These are phyloP conservation scores for Rhopilema esculentum DNA, from an alignment of 30 jellyfish, hydroid and myxozoan species.

Conservation along the genomic window DNA sequence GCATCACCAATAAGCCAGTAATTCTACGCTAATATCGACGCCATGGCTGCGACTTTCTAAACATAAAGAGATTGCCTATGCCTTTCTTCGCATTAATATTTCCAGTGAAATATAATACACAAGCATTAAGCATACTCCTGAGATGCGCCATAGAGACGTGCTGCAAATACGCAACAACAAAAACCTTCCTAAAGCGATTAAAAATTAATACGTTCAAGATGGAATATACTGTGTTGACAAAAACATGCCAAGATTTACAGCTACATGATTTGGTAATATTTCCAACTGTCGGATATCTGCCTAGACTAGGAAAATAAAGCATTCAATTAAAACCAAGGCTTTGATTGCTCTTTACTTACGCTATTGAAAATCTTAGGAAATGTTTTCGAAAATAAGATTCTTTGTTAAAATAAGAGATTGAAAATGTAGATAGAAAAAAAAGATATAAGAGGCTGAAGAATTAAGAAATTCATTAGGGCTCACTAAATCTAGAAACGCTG, in stretches of 20 bases:
- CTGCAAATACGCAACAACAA: not conserved
- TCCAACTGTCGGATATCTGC: too few species aligned
- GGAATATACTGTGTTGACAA: not conserved
- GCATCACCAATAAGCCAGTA: not conserved
- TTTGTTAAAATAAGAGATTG: too few species aligned
- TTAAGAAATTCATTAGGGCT: too few species aligned
- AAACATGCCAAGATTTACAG: not conserved
- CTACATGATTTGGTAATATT: not conserved
- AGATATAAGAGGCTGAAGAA: too few species aligned
- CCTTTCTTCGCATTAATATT: not conserved
- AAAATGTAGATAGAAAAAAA: too few species aligned
- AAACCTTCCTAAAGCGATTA: not conserved
- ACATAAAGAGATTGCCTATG: not conserved
- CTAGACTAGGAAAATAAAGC: too few species aligned
- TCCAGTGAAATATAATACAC: not conserved
- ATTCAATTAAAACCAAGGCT: too few species aligned
- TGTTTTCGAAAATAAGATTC: too few species aligned
- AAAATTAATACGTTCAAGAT: not conserved
- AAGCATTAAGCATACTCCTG: not conserved
- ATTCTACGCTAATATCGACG: not conserved
- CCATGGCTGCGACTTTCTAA: not conserved
- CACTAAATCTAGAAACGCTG: too few species aligned
- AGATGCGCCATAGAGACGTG: not conserved
- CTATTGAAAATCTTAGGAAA: too few species aligned
- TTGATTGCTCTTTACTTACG: too few species aligned